These are phyloP conservation scores for cattle (Bos taurus) DNA, from an alignment of 2,113 vertebrate species.

Conservation along the genomic window ARS-UCD2.0 NC_037328.1:15132501-15133000, in stretches of 20 bases:
- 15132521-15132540: neutral
- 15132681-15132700: neutral
- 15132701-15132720: neutral
- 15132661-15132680: neutral
- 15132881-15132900: rapidly evolving
- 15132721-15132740: neutral
- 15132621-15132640: neutral
- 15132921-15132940: neutral
- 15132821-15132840: neutral
- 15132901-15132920: neutral
- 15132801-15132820: neutral
- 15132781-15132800: neutral
- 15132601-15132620: neutral
- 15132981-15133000: neutral
- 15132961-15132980: rapidly evolving
- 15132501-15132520: neutral
- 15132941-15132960: neutral
- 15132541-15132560: neutral
- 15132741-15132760: neutral
- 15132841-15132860: neutral
- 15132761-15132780: neutral
- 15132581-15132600: neutral
- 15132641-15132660: neutral
- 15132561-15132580: neutral
- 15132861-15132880: neutral